phyloP scores from a whole-genome alignment of 2,797 vertebrate species.

The Gephyroberyx darwinii region DNA sequence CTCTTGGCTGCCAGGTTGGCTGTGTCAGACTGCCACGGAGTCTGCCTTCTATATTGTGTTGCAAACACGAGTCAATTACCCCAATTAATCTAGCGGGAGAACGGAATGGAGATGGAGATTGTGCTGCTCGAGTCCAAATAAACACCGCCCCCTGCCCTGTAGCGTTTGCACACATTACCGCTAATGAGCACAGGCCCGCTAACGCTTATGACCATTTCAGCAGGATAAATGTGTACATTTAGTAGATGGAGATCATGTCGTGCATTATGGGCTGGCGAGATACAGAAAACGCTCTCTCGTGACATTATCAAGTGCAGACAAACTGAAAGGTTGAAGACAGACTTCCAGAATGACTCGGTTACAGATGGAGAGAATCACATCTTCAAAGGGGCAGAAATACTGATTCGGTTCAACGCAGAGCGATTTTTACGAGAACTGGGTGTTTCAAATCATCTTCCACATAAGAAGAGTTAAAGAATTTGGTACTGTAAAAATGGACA shows the following conservation, averaged over 20 bases:
- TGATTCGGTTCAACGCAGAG: slow-evolving; percentile 69
- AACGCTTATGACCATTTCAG: slow-evolving; percentile 63
- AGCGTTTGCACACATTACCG: slow-evolving; percentile 56
- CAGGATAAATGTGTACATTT: slow-evolving; percentile 65
- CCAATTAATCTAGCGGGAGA: slow-evolving; percentile 74
- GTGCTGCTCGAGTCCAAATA: slow-evolving; percentile 76
- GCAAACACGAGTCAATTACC: slow-evolving; percentile 72
- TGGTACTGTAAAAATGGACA: slow-evolving; percentile 57
- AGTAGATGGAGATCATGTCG: slow-evolving; percentile 64
- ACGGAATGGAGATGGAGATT: slow-evolving; percentile 72
- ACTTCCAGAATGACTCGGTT: slow-evolving; percentile 67
- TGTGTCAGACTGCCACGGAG: slow-evolving; percentile 55
- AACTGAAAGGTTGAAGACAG: slow-evolving; percentile 70
- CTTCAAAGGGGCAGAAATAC: slow-evolving; percentile 75
- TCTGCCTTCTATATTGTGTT: slow-evolving; percentile 66
- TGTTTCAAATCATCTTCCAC: slow-evolving; percentile 73
- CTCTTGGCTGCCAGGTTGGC: slow-evolving; percentile 73
- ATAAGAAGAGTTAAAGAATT: slow-evolving; percentile 62
- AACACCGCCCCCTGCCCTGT: slow-evolving; percentile 64
- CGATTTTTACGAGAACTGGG: slow-evolving; percentile 68
- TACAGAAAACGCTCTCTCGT: slow-evolving; percentile 54
- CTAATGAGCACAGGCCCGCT: slow-evolving; percentile 68
- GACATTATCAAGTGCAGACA: slow-evolving; percentile 71
- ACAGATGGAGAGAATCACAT: slow-evolving; percentile 78
- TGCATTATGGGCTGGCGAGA: slow-evolving; percentile 67